Base-by-base conservation (phyloP, 2,888 invertebrate species). In the Timandra comae region DNA sequence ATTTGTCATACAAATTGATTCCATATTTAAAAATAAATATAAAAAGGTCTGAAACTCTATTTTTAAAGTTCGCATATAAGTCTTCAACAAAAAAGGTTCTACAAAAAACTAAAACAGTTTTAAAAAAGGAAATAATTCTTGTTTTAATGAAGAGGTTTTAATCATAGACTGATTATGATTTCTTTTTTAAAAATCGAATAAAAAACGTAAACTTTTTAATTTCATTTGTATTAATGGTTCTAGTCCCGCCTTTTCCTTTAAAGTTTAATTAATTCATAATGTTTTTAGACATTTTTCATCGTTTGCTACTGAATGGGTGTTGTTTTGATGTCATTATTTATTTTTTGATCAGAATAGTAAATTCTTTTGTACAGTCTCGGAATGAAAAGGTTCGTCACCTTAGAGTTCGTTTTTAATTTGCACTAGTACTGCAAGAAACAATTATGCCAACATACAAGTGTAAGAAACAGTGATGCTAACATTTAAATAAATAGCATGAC, bases 261-360 rank as follows among this genome's bases (percentile, higher is more conserved):
- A n/a, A n/a, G n/a, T 33, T 19, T 27, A 42, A 73, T 71, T 63
- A 68, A 73, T 70, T 71, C 33, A 47, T 60, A 63, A 69, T 67
- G 61, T 61, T 56, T n/a, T 63, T 56, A 55, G 56, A 63, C 52
- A 71, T 74, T 63, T 56, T 56, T 75, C 67, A 74, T 69, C 47
- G 38, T 21, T 16, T 38, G 59, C 78, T 80, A 76, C 80, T 44
- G 78, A 56, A 60, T 63, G 72, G 68, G 70, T 60, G 74, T 61
- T 58, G 41, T 34, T 63, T 42, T 65, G 56, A 72, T 57, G 54
- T 63, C 63, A 65, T 76, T 75, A 76, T 74, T 75, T 67, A 64
- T 56, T 56, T 62, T 63, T 60, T 53, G 41, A 30, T 16, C 26
- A 19, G 29, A 4, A 7, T 7, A 28, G n/a, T 3, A 26, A 38